phyloP scores from a whole-genome alignment of 2,888 invertebrate genomes.

The Diaprepes abbreviatus region DNA sequence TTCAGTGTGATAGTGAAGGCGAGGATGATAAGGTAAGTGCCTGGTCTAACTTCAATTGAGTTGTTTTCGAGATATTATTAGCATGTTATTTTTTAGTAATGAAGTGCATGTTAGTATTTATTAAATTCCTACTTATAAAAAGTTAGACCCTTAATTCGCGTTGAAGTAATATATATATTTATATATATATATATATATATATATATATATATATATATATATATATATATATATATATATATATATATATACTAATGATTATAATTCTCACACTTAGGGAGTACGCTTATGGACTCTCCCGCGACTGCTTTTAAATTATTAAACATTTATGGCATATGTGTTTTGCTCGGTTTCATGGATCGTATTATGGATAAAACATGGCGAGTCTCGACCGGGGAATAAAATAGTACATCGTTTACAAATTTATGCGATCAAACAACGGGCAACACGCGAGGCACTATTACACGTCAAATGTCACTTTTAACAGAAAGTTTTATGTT shows the following conservation, averaged over 20 bases:
- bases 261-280: neutral
- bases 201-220: too few relatives aligned
- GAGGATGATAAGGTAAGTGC: conserved; percentile 89
- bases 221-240: too few relatives aligned
- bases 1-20: conserved; percentile 94
- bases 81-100: too few relatives aligned
- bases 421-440: conserved; percentile 18
- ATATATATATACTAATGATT: too few relatives aligned
- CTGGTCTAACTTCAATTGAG: neutral
- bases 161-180: too few relatives aligned
- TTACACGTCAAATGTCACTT: neutral
- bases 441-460: neutral
- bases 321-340: conserved; percentile 20
- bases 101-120: too few relatives aligned
- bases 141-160: too few relatives aligned
- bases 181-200: too few relatives aligned
- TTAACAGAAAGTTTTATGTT: too few relatives aligned
- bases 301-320: conserved; percentile 20
- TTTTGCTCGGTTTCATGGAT: conserved; percentile 22
- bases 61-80: neutral
- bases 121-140: too few relatives aligned
- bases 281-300: neutral
- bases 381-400: conserved; percentile 20
- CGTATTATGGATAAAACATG: conserved; percentile 30
- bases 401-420: conserved; percentile 25